phyloP scores from a whole-genome alignment of 1,140 invertebrate genomes.

The Ips typographus region DNA sequence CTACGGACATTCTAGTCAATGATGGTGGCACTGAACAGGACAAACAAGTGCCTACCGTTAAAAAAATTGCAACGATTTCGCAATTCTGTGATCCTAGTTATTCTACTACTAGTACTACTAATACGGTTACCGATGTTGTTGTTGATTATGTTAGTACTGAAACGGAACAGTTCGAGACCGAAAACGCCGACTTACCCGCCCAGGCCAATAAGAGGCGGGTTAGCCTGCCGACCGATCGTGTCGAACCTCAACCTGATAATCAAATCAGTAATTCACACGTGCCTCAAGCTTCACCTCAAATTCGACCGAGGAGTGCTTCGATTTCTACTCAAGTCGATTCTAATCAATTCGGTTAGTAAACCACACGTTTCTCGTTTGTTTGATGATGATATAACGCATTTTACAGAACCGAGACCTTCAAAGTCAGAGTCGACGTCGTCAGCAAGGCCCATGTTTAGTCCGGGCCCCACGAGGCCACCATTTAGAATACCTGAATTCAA shows the following conservation, averaged over 20 bases:
- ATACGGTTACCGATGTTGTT: slow-evolving; percentile 48
- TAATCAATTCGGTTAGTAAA: slow-evolving; percentile 72
- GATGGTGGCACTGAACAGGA: slow-evolving; percentile 21
- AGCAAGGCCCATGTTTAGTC: slow-evolving; percentile 85
- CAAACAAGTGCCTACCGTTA: slow-evolving; percentile 59
- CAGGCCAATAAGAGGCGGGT: slow-evolving; percentile 54
- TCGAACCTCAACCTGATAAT: slow-evolving; percentile 51
- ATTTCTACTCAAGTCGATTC: slow-evolving; percentile 79
- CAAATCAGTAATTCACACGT: slow-evolving; percentile 40
- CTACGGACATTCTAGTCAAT: neutral
- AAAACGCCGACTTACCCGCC: slow-evolving; percentile 17
- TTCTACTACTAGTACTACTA: slow-evolving; percentile 49
- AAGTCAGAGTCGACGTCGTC: slow-evolving; percentile 29
- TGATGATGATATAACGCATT: neutral
- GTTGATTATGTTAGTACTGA: slow-evolving; percentile 55
- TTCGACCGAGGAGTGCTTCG: slow-evolving; percentile 71
- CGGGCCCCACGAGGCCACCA: slow-evolving; percentile 91
- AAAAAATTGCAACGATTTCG: slow-evolving; percentile 71
- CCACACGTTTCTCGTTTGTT: neutral
- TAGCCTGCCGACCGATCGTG: slow-evolving; percentile 63
- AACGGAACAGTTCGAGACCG: slow-evolving; percentile 45
- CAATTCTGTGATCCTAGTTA: slow-evolving; percentile 69
- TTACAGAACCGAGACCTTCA: slow-evolving; percentile 31
- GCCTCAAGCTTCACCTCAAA: slow-evolving; percentile 58
- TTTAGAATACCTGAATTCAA: slow-evolving; percentile 99